A percentile compares a stretch with the other conserved stretches of the same genome.
Evolutionary conservation across 1,140 invertebrate genomes (phyloP).

Genomic region (Bombus balteatus): DNA sequence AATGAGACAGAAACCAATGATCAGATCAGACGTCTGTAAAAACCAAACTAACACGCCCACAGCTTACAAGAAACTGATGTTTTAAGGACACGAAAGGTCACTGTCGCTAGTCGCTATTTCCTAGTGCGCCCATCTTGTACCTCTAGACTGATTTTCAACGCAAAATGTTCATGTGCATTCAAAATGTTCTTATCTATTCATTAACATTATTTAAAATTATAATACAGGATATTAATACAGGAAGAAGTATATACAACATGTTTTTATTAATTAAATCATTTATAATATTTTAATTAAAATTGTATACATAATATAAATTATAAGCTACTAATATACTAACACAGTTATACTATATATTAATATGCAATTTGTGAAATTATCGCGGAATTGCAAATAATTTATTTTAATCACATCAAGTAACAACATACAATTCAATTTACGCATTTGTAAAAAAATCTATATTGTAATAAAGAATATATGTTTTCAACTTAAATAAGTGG

Average conservation of each 20-base stretch:
- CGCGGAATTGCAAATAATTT: too few relatives aligned
- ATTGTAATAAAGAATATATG: too few relatives aligned
- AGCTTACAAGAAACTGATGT: conserved; percentile 66
- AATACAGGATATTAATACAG: background rate
- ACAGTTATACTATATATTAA: background rate
- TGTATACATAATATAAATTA: background rate
- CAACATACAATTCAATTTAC: too few relatives aligned
- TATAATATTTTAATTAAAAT: background rate
- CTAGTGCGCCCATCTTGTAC: conserved; percentile 5
- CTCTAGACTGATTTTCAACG: conserved; percentile 38
- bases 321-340: background rate
- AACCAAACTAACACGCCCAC: conserved; percentile 6
- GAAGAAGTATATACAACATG: background rate
- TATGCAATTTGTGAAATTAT: too few relatives aligned
- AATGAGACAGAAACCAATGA: conserved; percentile 11
- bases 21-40: background rate
- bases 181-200: background rate
- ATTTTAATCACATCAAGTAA: too few relatives aligned
- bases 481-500: too few relatives aligned
- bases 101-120: conserved; percentile 63
- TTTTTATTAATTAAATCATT: background rate
- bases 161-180: background rate
- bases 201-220: background rate
- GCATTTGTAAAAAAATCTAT: too few relatives aligned
- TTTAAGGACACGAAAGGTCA: conserved; percentile 76